Percentiles rank a stretch among this genome's conserved stretches.
phyloP scores from a whole-genome alignment of 2,797 vertebrate genomes.

The Hemibagrus guttatus region DNA sequence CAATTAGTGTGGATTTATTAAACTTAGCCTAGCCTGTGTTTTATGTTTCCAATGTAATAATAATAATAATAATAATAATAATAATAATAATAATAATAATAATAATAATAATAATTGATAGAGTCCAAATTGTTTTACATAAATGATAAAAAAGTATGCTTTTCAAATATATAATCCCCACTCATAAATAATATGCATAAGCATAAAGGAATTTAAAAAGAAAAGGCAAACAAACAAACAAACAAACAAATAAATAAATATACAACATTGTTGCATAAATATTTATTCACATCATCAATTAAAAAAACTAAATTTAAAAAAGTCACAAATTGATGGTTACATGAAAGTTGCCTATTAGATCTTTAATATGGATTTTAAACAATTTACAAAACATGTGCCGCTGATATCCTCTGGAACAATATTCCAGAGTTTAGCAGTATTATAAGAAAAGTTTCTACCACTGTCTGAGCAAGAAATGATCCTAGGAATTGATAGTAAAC shows the following conservation, averaged over 20 bases:
- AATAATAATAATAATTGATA: not conserved
- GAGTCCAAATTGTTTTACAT: too few species aligned
- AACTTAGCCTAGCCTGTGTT: not conserved
- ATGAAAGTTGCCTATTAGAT: too few species aligned
- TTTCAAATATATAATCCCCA: too few species aligned
- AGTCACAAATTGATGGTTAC: too few species aligned
- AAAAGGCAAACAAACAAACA: too few species aligned
- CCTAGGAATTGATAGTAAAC: not conserved
- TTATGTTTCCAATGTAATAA: not conserved
- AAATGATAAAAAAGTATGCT: too few species aligned
- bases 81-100: not conserved
- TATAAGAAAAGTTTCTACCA: not conserved
- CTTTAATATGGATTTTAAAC: not conserved
- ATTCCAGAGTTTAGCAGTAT: not conserved
- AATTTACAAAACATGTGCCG: not conserved
- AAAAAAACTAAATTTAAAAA: too few species aligned
- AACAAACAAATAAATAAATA: too few species aligned
- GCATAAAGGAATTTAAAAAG: too few species aligned
- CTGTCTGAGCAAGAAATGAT: not conserved
- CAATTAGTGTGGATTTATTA: not conserved
- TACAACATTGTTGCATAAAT: too few species aligned
- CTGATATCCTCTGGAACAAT: not conserved
- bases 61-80: not conserved
- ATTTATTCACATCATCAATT: too few species aligned
- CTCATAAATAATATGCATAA: too few species aligned